Conservation (phyloP, 2,113 vertebrate species). For the Gulo gulo region DNA sequence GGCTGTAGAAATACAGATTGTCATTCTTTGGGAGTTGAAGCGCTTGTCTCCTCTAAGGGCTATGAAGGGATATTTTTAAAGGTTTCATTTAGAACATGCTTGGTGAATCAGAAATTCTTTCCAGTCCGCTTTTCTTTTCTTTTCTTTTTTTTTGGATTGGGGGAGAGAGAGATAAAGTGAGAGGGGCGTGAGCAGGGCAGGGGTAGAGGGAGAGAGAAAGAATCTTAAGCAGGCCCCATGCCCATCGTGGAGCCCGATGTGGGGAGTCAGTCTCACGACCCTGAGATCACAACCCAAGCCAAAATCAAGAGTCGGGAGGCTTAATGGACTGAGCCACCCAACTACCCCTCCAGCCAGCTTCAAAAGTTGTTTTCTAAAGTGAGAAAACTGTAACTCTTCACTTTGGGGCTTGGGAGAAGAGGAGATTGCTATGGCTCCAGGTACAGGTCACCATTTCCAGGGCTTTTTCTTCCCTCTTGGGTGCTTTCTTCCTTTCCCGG, state of each 20-base stretch:
- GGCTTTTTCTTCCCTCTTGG: background rate
- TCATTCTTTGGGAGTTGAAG: slow-evolving; percentile 11
- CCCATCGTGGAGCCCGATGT: background rate
- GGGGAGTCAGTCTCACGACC: background rate
- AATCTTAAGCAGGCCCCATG: background rate
- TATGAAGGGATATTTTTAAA: background rate
- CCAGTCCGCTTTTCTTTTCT: background rate
- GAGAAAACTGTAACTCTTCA: background rate
- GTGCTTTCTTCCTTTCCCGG: background rate
- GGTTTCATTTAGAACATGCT: slow-evolving; percentile 20
- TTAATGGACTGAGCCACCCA: background rate
- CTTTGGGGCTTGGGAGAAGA: background rate
- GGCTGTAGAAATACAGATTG: background rate
- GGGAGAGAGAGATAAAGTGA: background rate
- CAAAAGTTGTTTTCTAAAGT: slow-evolving; percentile 9
- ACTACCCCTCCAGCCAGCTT: background rate
- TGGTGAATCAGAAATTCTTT: slow-evolving; percentile 24
- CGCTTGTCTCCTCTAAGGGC: background rate
- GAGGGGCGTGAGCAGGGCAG: background rate
- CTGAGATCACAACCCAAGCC: background rate
- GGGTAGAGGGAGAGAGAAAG: background rate
- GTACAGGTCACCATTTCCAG: background rate
- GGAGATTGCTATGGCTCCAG: background rate
- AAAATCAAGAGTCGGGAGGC: background rate
- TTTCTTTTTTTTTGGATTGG: too few relatives aligned